These are phyloP conservation scores for Saimiri boliviensis DNA, from an alignment of 2,113 vertebrate species.

Conservation along the genomic window DNA sequence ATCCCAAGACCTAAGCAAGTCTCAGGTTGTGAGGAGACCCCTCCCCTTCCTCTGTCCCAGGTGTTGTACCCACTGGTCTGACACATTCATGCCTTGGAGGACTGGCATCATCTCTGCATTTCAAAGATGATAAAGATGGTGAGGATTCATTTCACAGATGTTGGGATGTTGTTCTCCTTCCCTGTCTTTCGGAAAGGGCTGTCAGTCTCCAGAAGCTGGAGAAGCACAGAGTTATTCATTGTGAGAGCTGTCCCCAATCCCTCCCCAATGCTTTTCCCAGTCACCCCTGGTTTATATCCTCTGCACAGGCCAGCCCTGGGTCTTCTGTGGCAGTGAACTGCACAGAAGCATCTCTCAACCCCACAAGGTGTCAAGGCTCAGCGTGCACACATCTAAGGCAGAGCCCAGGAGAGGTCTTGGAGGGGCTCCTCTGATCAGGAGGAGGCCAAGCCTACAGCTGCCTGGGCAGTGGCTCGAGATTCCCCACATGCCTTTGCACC, in stretches of 20 bases:
- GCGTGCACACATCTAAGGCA: background rate
- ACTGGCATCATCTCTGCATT: conserved; percentile 15
- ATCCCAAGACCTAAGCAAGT: too few relatives aligned
- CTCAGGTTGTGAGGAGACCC: background rate
- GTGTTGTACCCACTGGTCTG: background rate
- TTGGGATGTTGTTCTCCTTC: background rate
- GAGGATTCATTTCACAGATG: background rate
- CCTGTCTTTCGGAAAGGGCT: background rate
- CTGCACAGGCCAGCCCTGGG: background rate
- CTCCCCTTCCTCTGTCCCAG: background rate
- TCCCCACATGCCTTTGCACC: background rate
- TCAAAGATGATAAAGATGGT: background rate
- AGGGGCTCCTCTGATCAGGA: background rate
- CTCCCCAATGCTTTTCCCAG: background rate
- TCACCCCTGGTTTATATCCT: background rate
- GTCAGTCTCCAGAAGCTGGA: background rate
- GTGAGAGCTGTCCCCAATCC: background rate
- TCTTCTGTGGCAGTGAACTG: background rate
- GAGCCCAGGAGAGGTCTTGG: background rate
- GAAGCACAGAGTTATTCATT: background rate
- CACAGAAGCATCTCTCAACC: background rate
- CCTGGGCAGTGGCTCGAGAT: background rate
- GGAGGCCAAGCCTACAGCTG: background rate
- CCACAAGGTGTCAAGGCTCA: too few relatives aligned
- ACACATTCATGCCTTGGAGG: background rate